phyloP scores from a whole-genome alignment of 2,888 invertebrate species.

The Cryptocheilus praepositus region DNA sequence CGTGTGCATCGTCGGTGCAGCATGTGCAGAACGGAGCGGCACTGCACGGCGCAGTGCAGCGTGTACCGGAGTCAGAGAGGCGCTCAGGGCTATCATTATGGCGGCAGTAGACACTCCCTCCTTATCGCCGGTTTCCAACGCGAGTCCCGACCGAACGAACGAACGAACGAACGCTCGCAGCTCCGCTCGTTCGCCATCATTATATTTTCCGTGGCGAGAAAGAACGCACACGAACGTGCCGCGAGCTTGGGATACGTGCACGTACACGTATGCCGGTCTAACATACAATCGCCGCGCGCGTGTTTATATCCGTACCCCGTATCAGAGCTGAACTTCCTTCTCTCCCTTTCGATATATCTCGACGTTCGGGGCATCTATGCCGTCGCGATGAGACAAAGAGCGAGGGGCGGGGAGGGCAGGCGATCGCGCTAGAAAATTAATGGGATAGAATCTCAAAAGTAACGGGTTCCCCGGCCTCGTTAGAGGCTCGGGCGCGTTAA shows the following conservation, averaged over 20 bases:
- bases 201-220: constrained; percentile 69
- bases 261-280: constrained; percentile 2
- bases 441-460: too few species aligned
- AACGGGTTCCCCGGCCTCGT: too few species aligned
- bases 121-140: constrained; percentile 73
- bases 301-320: not conserved
- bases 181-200: constrained; percentile 66
- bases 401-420: not conserved
- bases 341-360: constrained; percentile 5
- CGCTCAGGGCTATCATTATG: constrained; percentile 72
- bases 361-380: constrained; percentile 5
- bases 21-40: constrained; percentile 26
- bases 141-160: constrained; percentile 53
- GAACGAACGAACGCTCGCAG: constrained; percentile 28
- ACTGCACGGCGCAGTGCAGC: constrained; percentile 42
- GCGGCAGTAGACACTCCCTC: constrained; percentile 74
- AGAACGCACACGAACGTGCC: constrained; percentile 49
- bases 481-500: too few species aligned
- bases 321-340: not conserved
- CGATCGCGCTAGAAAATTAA: too few species aligned
- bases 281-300: constrained; percentile 19
- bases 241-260: constrained; percentile 19
- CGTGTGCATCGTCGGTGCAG: constrained; percentile 32
- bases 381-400: constrained; percentile 4
- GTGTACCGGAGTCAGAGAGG: constrained; percentile 64